Conservation (phyloP, 2,888 invertebrate species). For the Nomada goodeniana region DNA sequence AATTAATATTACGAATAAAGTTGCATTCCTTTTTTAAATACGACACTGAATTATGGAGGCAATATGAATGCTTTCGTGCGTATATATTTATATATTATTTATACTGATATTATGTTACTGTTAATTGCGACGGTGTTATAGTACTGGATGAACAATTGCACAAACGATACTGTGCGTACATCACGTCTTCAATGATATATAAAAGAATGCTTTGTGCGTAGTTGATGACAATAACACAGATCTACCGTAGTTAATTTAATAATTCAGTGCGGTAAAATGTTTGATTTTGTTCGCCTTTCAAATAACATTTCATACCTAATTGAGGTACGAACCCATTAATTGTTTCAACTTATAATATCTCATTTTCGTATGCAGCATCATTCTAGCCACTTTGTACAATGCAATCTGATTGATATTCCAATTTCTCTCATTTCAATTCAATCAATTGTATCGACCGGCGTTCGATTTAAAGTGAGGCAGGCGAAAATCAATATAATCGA, state of each 20-base stretch:
- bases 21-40: constrained; percentile 9
- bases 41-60: neutral
- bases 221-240: neutral
- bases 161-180: neutral
- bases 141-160: constrained; percentile 7
- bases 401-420: constrained; percentile 27
- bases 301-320: neutral
- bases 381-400: neutral
- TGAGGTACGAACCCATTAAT: neutral
- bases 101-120: constrained; percentile 5
- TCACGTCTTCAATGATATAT: neutral
- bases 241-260: neutral
- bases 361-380: neutral
- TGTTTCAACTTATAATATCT: constrained; percentile 2
- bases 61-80: neutral
- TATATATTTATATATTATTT: neutral
- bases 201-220: neutral
- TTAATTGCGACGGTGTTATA: neutral
- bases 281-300: neutral
- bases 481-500: constrained; percentile 24
- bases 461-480: constrained; percentile 13
- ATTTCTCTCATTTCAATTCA: constrained; percentile 42
- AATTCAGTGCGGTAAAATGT: neutral
- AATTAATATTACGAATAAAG: constrained; percentile 27
- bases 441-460: constrained; percentile 20